Evolutionary conservation across 2,888 invertebrate genomes (phyloP).

Genomic region (Drosophila prolongata): DNA sequence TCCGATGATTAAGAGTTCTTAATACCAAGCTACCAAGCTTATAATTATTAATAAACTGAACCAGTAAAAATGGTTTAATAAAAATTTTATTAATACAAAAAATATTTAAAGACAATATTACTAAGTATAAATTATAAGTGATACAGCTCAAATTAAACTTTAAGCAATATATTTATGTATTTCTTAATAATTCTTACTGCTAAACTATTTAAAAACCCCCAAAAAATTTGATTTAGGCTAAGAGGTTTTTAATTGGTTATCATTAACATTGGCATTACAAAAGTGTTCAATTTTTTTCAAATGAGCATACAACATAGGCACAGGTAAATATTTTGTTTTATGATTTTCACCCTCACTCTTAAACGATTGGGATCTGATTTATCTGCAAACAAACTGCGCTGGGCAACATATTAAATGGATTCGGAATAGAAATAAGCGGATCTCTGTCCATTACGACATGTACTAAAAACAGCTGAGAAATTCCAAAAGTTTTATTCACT

Average conservation of each 20-base stretch:
- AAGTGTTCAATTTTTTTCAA: neutral
- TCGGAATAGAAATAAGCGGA: slow-evolving; percentile 1
- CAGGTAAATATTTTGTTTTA: neutral
- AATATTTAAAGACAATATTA: too few species aligned
- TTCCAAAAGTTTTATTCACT: slow-evolving; percentile 73
- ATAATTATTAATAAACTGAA: too few species aligned
- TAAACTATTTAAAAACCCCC: too few species aligned
- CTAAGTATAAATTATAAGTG: too few species aligned
- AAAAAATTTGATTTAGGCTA: too few species aligned
- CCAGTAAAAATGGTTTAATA: too few species aligned
- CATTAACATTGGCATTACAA: too few species aligned
- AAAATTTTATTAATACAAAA: too few species aligned
- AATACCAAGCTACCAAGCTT: neutral
- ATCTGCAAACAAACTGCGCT: slow-evolving; percentile 2
- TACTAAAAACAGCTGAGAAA: slow-evolving; percentile 48
- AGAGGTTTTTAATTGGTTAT: too few species aligned
- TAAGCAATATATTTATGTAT: too few species aligned
- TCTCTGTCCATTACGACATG: slow-evolving; percentile 19
- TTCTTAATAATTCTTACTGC: too few species aligned
- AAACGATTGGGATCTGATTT: slow-evolving; percentile 1
- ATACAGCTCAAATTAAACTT: too few species aligned
- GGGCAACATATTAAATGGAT: neutral
- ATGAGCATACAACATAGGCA: neutral
- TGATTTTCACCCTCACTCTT: neutral
- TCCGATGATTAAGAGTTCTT: slow-evolving; percentile 11